Conservation (phyloP, 2,113 vertebrate genomes). For the Mirounga angustirostris region DNA sequence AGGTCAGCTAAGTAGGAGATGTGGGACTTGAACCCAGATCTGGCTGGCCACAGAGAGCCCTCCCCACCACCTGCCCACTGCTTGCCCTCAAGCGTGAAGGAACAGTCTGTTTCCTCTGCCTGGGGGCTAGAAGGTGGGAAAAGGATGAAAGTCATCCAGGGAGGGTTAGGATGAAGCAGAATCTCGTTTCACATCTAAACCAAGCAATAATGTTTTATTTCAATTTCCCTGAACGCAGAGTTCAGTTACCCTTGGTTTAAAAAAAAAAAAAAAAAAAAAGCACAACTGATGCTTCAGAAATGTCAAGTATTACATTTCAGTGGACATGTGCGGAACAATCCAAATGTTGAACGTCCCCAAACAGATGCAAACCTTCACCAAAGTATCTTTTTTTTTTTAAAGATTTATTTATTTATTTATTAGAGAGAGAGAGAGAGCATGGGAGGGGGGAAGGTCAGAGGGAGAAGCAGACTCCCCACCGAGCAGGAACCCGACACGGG, state of each 20-base stretch:
- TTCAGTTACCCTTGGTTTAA: conserved; percentile 60
- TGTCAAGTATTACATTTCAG: conserved; percentile 78
- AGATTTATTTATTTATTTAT: too few species aligned
- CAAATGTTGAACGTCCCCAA: conserved; percentile 60
- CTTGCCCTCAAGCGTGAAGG: neutral
- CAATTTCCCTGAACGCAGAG: conserved; percentile 56
- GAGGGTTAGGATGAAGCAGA: conserved; percentile 38
- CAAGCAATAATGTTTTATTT: conserved; percentile 63
- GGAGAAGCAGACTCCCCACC: too few species aligned
- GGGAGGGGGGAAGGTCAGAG: too few species aligned
- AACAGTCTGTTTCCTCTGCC: neutral
- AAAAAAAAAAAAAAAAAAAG: conserved; percentile 49
- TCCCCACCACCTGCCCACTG: too few species aligned
- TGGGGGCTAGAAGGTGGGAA: neutral
- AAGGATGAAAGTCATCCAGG: conserved; percentile 32
- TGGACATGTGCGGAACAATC: conserved; percentile 37
- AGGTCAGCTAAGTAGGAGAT: neutral
- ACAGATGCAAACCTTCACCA: conserved; percentile 60
- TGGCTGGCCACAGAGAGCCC: neutral
- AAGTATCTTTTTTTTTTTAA: neutral
- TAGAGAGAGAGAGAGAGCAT: too few species aligned
- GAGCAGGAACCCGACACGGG: too few species aligned
- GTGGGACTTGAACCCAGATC: conserved; percentile 28
- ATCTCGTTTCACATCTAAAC: conserved; percentile 23
- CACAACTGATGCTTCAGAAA: conserved; percentile 69